phyloP scores from a whole-genome alignment of 1,140 invertebrate species.

The Lycorma delicatula region DNA sequence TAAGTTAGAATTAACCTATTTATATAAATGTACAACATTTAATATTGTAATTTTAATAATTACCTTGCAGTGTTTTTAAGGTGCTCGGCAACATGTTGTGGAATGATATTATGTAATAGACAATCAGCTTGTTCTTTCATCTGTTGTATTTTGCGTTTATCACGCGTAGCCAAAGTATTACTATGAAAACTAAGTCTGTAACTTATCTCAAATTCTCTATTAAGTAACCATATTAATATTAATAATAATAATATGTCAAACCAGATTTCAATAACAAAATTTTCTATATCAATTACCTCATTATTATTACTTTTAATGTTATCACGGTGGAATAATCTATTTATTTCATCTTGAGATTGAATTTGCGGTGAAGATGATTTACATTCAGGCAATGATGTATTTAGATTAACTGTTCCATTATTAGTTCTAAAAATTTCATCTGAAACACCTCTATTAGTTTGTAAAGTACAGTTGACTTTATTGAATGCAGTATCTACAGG shows the following conservation, averaged over 20 bases:
- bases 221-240: constrained; percentile 82
- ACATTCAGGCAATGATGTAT: too few relatives aligned
- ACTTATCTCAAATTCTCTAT: constrained; percentile 90
- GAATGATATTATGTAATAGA: constrained; percentile 93
- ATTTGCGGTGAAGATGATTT: too few relatives aligned
- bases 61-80: constrained; percentile 72
- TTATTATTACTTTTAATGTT: too few relatives aligned
- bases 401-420: too few relatives aligned
- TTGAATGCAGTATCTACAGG: too few relatives aligned
- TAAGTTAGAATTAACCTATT: not conserved
- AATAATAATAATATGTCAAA: constrained; percentile 70
- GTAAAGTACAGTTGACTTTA: too few relatives aligned
- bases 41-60: too few relatives aligned
- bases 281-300: too few relatives aligned
- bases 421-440: too few relatives aligned
- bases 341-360: too few relatives aligned
- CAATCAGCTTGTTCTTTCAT: constrained; percentile 94
- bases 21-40: not conserved
- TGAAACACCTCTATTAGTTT: too few relatives aligned
- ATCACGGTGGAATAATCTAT: too few relatives aligned
- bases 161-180: constrained; percentile 76
- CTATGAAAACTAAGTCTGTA: constrained; percentile 90
- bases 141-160: constrained; percentile 71
- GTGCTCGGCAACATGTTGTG: constrained; percentile 85
- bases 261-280: constrained; percentile 65